Evolutionary conservation across 2,797 vertebrate genomes (phyloP).

Genomic region (Peromyscus melanophrys): DNA sequence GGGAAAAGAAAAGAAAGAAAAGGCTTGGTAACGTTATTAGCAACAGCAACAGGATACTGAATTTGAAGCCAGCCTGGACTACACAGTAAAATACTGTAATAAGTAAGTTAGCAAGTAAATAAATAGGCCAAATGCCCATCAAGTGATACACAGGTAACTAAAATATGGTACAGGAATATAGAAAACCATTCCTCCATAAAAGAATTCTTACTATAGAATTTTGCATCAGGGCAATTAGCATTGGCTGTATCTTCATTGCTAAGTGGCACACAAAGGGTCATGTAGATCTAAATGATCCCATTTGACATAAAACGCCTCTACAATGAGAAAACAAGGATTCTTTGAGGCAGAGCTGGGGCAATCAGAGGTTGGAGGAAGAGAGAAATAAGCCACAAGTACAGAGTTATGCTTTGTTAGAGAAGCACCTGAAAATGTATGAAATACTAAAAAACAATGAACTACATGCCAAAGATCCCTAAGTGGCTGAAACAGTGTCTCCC

Average conservation of each 20-base stretch:
- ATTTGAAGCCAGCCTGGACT: neutral
- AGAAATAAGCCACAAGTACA: too few species aligned
- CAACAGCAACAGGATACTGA: neutral
- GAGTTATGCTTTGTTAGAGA: too few species aligned
- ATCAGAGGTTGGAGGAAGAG: too few species aligned
- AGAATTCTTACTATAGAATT: neutral
- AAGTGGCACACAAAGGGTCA: too few species aligned
- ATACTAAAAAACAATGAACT: too few species aligned
- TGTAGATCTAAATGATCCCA: neutral
- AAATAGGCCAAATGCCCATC: neutral
- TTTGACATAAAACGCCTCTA: neutral
- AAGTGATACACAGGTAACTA: neutral
- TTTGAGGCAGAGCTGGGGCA: too few species aligned
- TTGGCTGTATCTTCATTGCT: neutral
- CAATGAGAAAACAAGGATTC: too few species aligned
- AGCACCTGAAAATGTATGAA: too few species aligned
- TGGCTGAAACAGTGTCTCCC: neutral
- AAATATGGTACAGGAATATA: neutral
- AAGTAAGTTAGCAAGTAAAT: neutral
- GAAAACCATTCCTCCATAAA: neutral
- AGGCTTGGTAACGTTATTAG: neutral
- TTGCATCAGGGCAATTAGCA: neutral
- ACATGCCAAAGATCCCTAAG: neutral
- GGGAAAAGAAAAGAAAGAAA: neutral
- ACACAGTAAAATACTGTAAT: neutral